phyloP scores from a whole-genome alignment of 2,888 invertebrate species.

The Torymus tubicola region DNA sequence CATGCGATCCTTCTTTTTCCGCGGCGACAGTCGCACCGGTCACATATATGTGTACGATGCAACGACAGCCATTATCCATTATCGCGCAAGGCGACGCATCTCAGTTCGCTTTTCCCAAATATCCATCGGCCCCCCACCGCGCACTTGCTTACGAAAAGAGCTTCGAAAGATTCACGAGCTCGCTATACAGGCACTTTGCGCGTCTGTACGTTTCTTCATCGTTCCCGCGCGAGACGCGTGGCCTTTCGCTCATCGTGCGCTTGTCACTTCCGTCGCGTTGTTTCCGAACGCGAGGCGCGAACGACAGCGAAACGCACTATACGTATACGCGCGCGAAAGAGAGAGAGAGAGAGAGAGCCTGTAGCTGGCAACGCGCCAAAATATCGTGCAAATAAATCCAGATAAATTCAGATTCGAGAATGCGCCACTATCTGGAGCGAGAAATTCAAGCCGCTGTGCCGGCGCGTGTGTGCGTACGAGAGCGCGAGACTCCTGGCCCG shows the following conservation, averaged over 20 bases:
- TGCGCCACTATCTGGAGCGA: constrained; percentile 67
- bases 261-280: background rate
- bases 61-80: too few species aligned
- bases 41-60: background rate
- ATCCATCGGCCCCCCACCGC: background rate
- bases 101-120: background rate
- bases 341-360: constrained; percentile 1
- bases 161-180: constrained; percentile 15
- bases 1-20: too few species aligned
- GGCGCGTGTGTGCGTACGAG: too few species aligned
- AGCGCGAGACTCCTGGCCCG: constrained; percentile 58
- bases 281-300: constrained; percentile 5
- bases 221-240: background rate
- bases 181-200: background rate
- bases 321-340: background rate
- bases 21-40: background rate
- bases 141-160: background rate
- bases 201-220: background rate
- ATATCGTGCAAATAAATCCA: constrained; percentile 68
- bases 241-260: too few species aligned
- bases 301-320: constrained; percentile 22
- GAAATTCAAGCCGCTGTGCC: constrained; percentile 64
- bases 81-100: too few species aligned
- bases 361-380: constrained; percentile 66
- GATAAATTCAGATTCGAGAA: constrained; percentile 66